A percentile compares a stretch with the other conserved stretches of the same genome.
These are phyloP conservation scores for Xiphophorus hellerii DNA, from an alignment of 2,113 vertebrate species.

Conservation along the genomic window DNA sequence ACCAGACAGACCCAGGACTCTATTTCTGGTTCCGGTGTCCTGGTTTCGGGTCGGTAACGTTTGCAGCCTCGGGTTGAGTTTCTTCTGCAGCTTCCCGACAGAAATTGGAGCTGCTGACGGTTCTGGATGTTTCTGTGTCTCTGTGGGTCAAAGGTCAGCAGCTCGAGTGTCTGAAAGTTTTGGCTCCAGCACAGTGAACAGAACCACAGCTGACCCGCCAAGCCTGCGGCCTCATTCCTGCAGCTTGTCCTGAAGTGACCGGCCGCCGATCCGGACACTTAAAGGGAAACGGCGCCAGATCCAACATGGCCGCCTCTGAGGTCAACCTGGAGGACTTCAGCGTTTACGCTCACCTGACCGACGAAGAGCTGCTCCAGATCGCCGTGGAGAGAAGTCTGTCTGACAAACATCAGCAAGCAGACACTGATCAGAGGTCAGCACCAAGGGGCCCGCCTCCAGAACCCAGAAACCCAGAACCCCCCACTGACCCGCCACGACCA, in stretches of 20 bases:
- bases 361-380: slow-evolving; percentile 47
- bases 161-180: neutral
- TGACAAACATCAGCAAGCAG: neutral
- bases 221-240: neutral
- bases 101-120: neutral
- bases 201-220: slow-evolving; percentile 28
- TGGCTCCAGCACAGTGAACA: slow-evolving; percentile 20
- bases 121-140: neutral
- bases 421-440: neutral
- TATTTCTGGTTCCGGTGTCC: neutral
- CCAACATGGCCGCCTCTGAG: slow-evolving; percentile 19
- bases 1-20: neutral
- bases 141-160: neutral
- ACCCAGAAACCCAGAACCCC: neutral
- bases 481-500: neutral
- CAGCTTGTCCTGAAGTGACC: slow-evolving; percentile 10
- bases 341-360: slow-evolving; percentile 84
- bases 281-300: neutral
- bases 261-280: neutral
- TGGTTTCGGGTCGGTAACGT: neutral
- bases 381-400: slow-evolving; percentile 36
- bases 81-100: neutral
- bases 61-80: neutral
- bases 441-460: neutral
- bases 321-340: slow-evolving; percentile 81